Base-by-base conservation (phyloP, 2,113 vertebrate genomes). In the Spea bombifrons region DNA sequence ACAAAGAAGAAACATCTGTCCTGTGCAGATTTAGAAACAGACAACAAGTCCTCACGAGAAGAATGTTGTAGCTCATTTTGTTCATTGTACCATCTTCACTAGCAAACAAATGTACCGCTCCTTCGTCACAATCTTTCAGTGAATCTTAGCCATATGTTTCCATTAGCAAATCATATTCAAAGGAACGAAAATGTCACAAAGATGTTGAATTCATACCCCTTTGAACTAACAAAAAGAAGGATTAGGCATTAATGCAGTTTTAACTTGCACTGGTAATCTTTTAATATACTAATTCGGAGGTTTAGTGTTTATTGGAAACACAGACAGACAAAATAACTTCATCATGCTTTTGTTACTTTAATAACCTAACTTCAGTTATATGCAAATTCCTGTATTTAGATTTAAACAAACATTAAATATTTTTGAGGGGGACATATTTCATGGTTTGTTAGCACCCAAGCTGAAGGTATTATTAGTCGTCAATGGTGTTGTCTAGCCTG, bases 1-100 rank as follows among this genome's bases (percentile, higher is more conserved):
- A 74, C 78, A 80, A 74, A 80, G 78, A 74, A 47, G 71, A 50
- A 80, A 74, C 78, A 68, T 80, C 71, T 80, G 71, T 80, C 71
- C 8, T 74, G 52, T 74, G 47, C 61, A 65, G 52, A 59, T 50
- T 57, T 76, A 67, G 47, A 69, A 69, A 30, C 70, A 73, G 63
- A 80, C 63, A 79, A 79, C 77, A 80, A 68, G 71, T 59, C 77
- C 70, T 73, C 71, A 68, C 47, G 46, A 66, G 63, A 80, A 72
- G 64, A 80, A 74, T 80, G 64, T 61, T 49, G 30, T 46, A 15
- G 63, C 71, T 57, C 61, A 66, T 66, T 46, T 16, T 30, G 61
- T 55, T 73, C 71, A 55, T 66, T 67, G n/a, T 66, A 73, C 66
- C 49, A 30, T 73, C 44, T 73, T 59, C 52, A 16, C 44, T 73